Conservation (phyloP, 2,888 invertebrate genomes). For the Eilema griseolum region DNA sequence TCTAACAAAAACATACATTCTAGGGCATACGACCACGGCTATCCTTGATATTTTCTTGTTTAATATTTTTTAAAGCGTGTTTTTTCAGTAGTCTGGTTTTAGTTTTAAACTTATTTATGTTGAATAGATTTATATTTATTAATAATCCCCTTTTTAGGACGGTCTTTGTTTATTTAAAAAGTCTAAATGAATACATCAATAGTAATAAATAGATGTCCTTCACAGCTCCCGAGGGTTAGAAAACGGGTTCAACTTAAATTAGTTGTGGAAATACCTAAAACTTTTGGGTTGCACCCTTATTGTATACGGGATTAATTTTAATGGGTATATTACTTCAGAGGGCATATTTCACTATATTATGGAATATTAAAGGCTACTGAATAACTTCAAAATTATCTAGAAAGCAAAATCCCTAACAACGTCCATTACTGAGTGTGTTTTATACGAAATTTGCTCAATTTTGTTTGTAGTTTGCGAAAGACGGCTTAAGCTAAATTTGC, state of each 20-base stretch:
- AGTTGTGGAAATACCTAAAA: constrained; percentile 68
- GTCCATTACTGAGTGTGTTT: too few relatives aligned
- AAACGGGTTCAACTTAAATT: constrained; percentile 66
- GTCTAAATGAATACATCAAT: constrained; percentile 47
- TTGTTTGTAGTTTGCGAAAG: neutral
- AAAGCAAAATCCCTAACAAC: too few relatives aligned
- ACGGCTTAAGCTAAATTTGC: too few relatives aligned
- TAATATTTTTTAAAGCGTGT: too few relatives aligned
- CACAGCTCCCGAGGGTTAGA: constrained; percentile 60
- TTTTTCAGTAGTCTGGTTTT: too few relatives aligned
- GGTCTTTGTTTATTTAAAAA: constrained; percentile 15
- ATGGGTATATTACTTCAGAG: constrained; percentile 49
- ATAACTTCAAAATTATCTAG: neutral
- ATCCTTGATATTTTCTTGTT: too few relatives aligned
- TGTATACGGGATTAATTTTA: constrained; percentile 62
- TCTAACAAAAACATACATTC: too few relatives aligned
- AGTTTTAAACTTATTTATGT: too few relatives aligned
- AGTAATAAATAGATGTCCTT: constrained; percentile 54
- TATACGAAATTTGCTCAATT: too few relatives aligned
- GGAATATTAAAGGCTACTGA: neutral
- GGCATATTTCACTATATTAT: constrained; percentile 27
- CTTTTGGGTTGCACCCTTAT: constrained; percentile 70
- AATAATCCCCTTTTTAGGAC: neutral
- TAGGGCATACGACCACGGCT: too few relatives aligned
- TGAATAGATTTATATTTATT: too few relatives aligned